Conservation (phyloP, 2,888 invertebrate species). For the Spatulosminthurus flaviceps region DNA sequence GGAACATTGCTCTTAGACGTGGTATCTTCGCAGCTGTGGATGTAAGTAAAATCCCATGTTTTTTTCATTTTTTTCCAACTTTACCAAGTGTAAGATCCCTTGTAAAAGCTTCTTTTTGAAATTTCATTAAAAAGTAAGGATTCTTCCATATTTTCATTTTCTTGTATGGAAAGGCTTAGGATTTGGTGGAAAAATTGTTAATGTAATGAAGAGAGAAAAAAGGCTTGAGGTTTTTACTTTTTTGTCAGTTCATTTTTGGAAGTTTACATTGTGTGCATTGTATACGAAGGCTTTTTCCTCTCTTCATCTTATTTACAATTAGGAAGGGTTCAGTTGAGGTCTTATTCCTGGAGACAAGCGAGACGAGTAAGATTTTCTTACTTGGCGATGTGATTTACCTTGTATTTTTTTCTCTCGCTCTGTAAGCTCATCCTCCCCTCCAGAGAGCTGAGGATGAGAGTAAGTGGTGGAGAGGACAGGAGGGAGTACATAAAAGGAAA, state of each 20-base stretch:
- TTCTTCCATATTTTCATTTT: too few relatives aligned
- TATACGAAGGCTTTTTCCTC: slow-evolving; percentile 19
- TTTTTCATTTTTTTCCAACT: too few relatives aligned
- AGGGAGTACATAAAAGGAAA: not conserved
- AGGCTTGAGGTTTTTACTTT: slow-evolving; percentile 7
- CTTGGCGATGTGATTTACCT: slow-evolving; percentile 39
- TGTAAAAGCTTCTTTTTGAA: too few relatives aligned
- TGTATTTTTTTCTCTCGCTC: too few relatives aligned
- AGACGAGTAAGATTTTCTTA: slow-evolving; percentile 26
- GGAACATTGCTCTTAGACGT: slow-evolving; percentile 62
- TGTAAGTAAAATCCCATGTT: slow-evolving; percentile 51
- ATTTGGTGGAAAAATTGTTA: too few relatives aligned
- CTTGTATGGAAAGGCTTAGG: too few relatives aligned
- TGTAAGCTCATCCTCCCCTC: too few relatives aligned
- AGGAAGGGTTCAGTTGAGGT: slow-evolving; percentile 41
- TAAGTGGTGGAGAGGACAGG: slow-evolving; percentile 1
- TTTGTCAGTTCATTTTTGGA: not conserved
- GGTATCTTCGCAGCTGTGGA: slow-evolving; percentile 63
- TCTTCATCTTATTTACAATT: slow-evolving; percentile 52
- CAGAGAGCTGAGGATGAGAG: not conserved
- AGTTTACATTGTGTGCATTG: not conserved
- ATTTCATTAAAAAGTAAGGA: too few relatives aligned
- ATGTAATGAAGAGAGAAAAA: too few relatives aligned
- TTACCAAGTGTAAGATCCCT: too few relatives aligned
- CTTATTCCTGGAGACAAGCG: slow-evolving; percentile 26